Evolutionary conservation across 2,888 invertebrate species (phyloP), one percentile per base, ranked within the genome.

Genomic region (Limnephilus lunatus): DNA sequence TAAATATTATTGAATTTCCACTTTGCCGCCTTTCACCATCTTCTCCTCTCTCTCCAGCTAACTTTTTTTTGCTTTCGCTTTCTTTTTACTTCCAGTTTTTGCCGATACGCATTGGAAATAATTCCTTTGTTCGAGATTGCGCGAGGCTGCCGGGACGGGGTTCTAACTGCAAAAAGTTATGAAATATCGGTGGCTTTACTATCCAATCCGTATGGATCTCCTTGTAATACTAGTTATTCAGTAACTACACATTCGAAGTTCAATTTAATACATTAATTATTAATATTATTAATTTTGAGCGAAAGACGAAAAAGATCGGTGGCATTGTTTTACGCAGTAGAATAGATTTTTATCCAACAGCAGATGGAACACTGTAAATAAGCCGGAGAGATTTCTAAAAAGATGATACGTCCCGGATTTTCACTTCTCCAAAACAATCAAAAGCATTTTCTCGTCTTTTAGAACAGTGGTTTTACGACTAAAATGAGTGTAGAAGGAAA

Each of bases 1-100:
- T 93, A 93, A 93, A 93, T 93, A 92, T 93, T 93, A 93, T 93
- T 93, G 93, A 93, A 94, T 94, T 94, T 94, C 94, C 94, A 93
- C 93, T 93, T 93, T 93, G 90, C 92, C 93, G 92, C 94, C 93
- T 93, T 93, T 93, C 93, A 94, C 93, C 93, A 93, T 93, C 93
- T 93, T 44, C 81, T 93, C 92, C 93, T 93, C 92, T 89, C 93
- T 92, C 92, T 91, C 91, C 91, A 39, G 92, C 92, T 91, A 93
- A 92, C 92, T 94, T 92, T 92, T 92, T 93, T 92, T 93, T 92
- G 92, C 92, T 92, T 89, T 93, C 92, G 82, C 90, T 91, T 90
- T 91, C 90, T 81, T 92, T 92, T 91, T 92, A 90, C 86, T 92
- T 81, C 83, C 81, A 90, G 85, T 90, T 90, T 93, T 91, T 93